A percentile compares a stretch with the other conserved stretches of the same genome.
phyloP scores from a whole-genome alignment of 1,140 invertebrate species.

The Acromyrmex echinatior region DNA sequence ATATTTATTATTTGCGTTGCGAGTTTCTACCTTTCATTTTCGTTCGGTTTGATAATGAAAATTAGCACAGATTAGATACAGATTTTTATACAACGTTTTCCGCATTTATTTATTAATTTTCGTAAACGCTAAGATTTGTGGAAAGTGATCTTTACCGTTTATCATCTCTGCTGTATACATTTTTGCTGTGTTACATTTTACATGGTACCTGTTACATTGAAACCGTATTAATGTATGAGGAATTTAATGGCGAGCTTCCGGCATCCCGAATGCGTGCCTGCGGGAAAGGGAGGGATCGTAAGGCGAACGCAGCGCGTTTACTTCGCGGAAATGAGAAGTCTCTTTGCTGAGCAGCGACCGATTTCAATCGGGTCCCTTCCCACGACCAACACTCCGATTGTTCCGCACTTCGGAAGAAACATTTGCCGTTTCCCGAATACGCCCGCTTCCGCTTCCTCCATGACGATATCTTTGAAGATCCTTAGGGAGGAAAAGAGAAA shows the following conservation, averaged over 20 bases:
- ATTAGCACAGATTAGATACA: not conserved
- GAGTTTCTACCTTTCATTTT: not conserved
- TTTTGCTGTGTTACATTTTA: not conserved
- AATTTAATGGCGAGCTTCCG: slow-evolving; percentile 32
- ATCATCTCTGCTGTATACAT: no score
- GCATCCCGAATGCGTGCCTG: slow-evolving; percentile 34
- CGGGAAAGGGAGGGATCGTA: slow-evolving; percentile 36
- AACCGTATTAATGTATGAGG: not conserved
- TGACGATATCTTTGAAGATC: not conserved
- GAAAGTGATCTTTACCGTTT: not conserved
- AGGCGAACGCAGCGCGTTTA: not conserved
- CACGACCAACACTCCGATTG: slow-evolving; percentile 51
- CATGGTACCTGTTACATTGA: not conserved
- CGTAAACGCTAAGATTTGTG: not conserved
- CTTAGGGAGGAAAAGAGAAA: not conserved
- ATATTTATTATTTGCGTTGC: not conserved
- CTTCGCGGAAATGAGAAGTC: slow-evolving; percentile 58
- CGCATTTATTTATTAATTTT: not conserved
- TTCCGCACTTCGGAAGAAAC: slow-evolving; percentile 56
- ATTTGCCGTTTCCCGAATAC: slow-evolving; percentile 59
- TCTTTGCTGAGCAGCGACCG: slow-evolving; percentile 39
- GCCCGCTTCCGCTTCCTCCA: slow-evolving; percentile 58
- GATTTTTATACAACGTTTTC: not conserved
- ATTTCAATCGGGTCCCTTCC: slow-evolving; percentile 55
- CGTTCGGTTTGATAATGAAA: not conserved